Conservation (phyloP, 2,888 invertebrate species). For the Patella caerulea region DNA sequence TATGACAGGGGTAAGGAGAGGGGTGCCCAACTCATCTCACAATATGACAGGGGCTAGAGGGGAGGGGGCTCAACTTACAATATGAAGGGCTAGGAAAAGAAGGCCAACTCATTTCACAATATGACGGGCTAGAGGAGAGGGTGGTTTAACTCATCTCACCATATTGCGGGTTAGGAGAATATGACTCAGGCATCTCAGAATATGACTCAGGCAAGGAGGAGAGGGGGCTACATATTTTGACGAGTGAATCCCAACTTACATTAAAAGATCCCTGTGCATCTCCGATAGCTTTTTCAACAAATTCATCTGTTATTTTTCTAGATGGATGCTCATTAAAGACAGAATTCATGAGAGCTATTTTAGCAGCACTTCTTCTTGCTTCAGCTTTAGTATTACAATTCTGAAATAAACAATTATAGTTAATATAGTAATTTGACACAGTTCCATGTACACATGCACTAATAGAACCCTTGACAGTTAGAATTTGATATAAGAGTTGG, state of each 20-base stretch:
- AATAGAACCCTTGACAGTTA: too few species aligned
- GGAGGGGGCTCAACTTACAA: neutral
- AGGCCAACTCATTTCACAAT: too few species aligned
- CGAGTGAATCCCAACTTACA: conserved; percentile 69
- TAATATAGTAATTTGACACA: too few species aligned
- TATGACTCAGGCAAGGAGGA: neutral
- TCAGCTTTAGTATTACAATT: conserved; percentile 96
- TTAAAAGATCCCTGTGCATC: conserved; percentile 92
- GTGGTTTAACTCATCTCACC: neutral
- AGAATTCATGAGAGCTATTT: conserved; percentile 96
- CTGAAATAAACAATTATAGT: conserved; percentile 71
- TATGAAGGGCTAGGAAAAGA: neutral
- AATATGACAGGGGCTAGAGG: neutral
- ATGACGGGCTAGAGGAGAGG: neutral
- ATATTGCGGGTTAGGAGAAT: too few species aligned
- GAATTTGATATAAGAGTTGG: too few species aligned
- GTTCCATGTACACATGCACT: too few species aligned
- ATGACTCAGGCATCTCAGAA: too few species aligned
- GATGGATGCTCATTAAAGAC: conserved; percentile 97
- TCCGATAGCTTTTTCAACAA: conserved; percentile 92
- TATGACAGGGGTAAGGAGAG: too few species aligned
- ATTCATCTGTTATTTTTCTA: conserved; percentile 90
- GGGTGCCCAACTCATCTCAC: too few species aligned
- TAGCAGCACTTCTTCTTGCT: conserved; percentile 92
- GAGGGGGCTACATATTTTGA: neutral